A percentile compares a stretch with the other conserved stretches of the same genome.
phyloP scores from a whole-genome alignment of 1,140 invertebrate species.

The Camponotus pennsylvanicus region DNA sequence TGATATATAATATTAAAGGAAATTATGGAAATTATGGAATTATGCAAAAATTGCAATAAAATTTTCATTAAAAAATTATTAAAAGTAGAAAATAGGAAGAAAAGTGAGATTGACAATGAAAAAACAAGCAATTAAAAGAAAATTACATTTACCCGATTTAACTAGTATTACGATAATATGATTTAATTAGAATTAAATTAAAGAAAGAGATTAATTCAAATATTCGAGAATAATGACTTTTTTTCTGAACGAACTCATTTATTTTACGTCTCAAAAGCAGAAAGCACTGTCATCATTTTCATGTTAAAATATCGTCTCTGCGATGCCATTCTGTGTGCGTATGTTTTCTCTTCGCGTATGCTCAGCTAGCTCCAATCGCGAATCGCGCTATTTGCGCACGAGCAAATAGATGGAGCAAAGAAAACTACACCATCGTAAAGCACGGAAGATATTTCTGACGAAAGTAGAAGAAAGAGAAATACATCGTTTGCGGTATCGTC shows the following conservation, averaged over 20 bases:
- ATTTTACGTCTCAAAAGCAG: slow-evolving; percentile 5
- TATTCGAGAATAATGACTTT: slow-evolving; percentile 24
- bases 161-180: not conserved
- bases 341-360: slow-evolving; percentile 12
- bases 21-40: not conserved
- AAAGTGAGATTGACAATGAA: not conserved
- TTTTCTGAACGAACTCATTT: slow-evolving; percentile 12
- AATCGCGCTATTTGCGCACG: slow-evolving; percentile 44
- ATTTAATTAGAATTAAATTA: slow-evolving; percentile 11
- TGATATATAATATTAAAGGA: not conserved
- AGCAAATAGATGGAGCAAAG: slow-evolving; percentile 18
- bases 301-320: slow-evolving; percentile 42
- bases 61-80: not conserved
- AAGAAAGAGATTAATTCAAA: slow-evolving; percentile 22
- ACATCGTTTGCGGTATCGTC: not conserved
- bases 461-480: slow-evolving; percentile 7
- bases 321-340: not conserved
- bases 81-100: not conserved
- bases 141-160: slow-evolving; percentile 22
- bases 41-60: not conserved
- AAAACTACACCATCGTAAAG: not conserved
- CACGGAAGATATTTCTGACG: not conserved
- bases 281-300: slow-evolving; percentile 44
- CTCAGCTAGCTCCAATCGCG: slow-evolving; percentile 23
- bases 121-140: slow-evolving; percentile 5